Evolutionary conservation across 2,888 invertebrate species (phyloP), one percentile per base, ranked within the genome.

Genomic region (Embidobia sp.): DNA sequence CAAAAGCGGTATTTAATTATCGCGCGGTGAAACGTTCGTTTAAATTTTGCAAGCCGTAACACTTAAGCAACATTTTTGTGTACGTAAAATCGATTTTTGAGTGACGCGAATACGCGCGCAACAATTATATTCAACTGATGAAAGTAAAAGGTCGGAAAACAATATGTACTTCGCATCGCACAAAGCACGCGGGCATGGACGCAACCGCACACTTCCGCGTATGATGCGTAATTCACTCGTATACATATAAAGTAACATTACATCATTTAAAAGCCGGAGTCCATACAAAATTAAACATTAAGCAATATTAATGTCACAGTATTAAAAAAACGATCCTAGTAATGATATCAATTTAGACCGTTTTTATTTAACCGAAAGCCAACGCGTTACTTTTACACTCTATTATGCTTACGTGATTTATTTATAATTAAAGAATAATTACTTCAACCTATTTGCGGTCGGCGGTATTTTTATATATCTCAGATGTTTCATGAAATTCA

Each of bases 81-180:
- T 44, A 10, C 10, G 8, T 10, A 10, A 35, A 19, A 57, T 42
- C 29, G 29, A 40, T 57, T 57, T 57, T 16, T 27, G 3, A 42
- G 11, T 19, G 42, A 27, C 13, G 42, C 13, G 26, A 19, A 6
- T n/a, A 26, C 15, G 8, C 22, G n/a, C 13, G 1, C 33, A 19
- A 44, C 22, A 33, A 44, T 44, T 61, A 46, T 35, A 19, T 46
- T 35, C 46, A 48, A 19, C 22, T 48, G 29, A 66, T 53, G 66
- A 67, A 67, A 67, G 66, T 67, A 67, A 67, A 67, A 67, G 67
- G 67, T 67, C 55, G 55, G 55, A 44, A 55, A 18, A 55, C 66
- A 66, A 44, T 55, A 55, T 55, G 46, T 66, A 55, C 33, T 55
- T 51, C 44, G 19, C 31, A 51, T 51, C 42, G 16, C 26, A 44